These are phyloP conservation scores for Eudemis profundana DNA, from an alignment of 2,888 invertebrate genomes.

Conservation along the genomic window DNA sequence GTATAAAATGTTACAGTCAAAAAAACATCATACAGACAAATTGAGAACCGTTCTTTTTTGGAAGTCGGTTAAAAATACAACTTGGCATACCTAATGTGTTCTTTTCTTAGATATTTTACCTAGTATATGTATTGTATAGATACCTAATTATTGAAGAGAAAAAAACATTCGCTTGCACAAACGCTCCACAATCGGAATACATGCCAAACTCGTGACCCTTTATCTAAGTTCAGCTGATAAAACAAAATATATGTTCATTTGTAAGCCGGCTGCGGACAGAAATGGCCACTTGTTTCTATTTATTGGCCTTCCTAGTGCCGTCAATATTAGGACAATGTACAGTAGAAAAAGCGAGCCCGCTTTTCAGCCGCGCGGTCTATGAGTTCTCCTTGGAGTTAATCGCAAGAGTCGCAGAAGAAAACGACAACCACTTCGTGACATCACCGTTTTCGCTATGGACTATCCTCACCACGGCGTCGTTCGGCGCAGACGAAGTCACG, in stretches of 20 bases:
- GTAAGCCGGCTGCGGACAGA: slow-evolving; percentile 42
- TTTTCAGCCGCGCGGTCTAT: slow-evolving; percentile 60
- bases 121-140: no score
- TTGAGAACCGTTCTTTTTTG: no score
- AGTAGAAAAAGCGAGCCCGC: slow-evolving; percentile 49
- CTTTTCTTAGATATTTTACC: no score
- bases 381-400: slow-evolving; percentile 55
- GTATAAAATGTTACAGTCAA: no score
- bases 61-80: no score
- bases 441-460: slow-evolving; percentile 73
- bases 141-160: not conserved
- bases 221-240: slow-evolving; percentile 42
- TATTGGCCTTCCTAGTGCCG: slow-evolving; percentile 48
- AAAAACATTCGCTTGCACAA: slow-evolving; percentile 15
- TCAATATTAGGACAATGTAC: slow-evolving; percentile 58
- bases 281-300: slow-evolving; percentile 49
- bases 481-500: slow-evolving; percentile 66
- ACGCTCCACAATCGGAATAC: slow-evolving; percentile 32
- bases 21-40: no score
- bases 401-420: slow-evolving; percentile 58
- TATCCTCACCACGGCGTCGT: slow-evolving; percentile 62
- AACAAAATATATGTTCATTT: slow-evolving; percentile 31
- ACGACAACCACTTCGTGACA: slow-evolving; percentile 70
- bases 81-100: no score
- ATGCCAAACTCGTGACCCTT: slow-evolving; percentile 39